These are phyloP conservation scores for Tinea pellionella DNA, from an alignment of 2,888 invertebrate genomes.

Conservation along the genomic window DNA sequence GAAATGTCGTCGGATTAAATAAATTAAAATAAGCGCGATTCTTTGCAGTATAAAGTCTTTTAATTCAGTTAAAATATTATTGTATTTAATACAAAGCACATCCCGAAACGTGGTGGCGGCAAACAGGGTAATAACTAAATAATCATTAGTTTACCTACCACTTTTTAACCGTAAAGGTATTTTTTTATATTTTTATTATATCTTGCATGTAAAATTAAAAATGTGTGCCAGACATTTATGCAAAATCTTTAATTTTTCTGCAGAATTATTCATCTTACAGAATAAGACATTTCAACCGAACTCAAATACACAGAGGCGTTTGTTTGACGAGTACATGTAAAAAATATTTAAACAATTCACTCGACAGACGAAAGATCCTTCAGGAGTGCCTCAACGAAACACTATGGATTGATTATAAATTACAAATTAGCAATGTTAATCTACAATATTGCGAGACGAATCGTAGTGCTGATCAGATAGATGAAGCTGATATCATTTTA, in stretches of 20 bases:
- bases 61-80: too few species aligned
- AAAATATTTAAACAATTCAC: conserved; percentile 24
- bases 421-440: conserved; percentile 34
- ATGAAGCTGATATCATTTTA: conserved; percentile 35
- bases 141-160: too few species aligned
- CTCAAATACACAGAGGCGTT: conserved; percentile 48
- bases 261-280: conserved; percentile 47
- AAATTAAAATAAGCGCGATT: too few species aligned
- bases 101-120: too few species aligned
- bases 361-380: conserved; percentile 32
- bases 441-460: conserved; percentile 40
- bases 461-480: conserved; percentile 27
- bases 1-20: too few species aligned
- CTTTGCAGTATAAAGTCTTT: too few species aligned
- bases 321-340: conserved; percentile 41
- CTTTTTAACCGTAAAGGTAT: too few species aligned
- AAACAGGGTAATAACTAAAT: too few species aligned
- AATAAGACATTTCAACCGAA: conserved; percentile 50
- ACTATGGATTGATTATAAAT: conserved; percentile 33
- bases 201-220: too few species aligned
- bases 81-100: too few species aligned
- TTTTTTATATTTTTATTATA: too few species aligned
- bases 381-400: conserved; percentile 45
- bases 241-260: conserved; percentile 20
- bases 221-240: too few species aligned